Base-by-base conservation (phyloP, 1,140 invertebrate species). In the Mactra quadrangularis region DNA sequence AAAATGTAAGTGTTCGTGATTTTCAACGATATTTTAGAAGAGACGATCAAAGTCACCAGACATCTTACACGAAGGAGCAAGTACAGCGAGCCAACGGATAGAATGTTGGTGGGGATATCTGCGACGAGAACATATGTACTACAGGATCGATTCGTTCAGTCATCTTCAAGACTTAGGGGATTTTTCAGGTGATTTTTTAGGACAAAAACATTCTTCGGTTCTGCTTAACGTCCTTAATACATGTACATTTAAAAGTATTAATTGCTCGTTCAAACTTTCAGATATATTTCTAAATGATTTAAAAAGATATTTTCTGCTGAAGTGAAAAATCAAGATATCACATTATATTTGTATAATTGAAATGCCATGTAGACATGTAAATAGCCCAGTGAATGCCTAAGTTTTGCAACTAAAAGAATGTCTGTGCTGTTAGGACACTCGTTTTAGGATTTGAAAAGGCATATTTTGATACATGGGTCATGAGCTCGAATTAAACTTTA, bases 41-140 rank as follows among this genome's bases (percentile, higher is more conserved):
- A 17, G 41, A 83, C 19, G 47, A 41, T 15, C n/a, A 11, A 38
- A 55, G 60, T 50, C 33, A 81, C 11, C 53, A 55, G 53, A 33
- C 25, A 50, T 33, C 57, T 22, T 87, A 84, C 55, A 70, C n/a
- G 77, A 76, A 19, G 84, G 84, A 2, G n/a, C 53, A 52, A 87
- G 86, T 41, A 87, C 81, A 22, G 41, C 27, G 15, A 87, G 86
- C 52, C 86, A 87, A 60, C 57, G 86, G 60, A 87, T 86, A 45
- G 84, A 87, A 82, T 71, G 60, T 57, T 87, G 57, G 25, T 85
- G 86, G 86, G 33, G 71, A 1, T 47, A 76, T 62, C 59, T 87
- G 53, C 45, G 84, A 59, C 35, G 53, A 38, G 31, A 87, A 27
- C 68, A 66, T 55, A 41, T 55, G 33, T 78, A 84, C 27, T 75